Evolutionary conservation across 2,888 invertebrate genomes (phyloP), one percentile per base, ranked within the genome.

Genomic region (Mythimna pallens): DNA sequence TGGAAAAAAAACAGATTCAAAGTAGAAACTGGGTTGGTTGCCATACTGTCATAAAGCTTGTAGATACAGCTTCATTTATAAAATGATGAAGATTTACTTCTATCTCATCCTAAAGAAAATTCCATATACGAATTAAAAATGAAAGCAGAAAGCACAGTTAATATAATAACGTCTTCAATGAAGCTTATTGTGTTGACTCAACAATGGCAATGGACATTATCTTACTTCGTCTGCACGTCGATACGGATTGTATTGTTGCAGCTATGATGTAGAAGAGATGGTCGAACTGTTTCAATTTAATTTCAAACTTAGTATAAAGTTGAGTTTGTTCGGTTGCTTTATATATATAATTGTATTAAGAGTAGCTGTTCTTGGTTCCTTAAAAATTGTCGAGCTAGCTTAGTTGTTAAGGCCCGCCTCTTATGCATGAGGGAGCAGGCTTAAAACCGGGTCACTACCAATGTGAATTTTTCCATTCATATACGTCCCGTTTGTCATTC

Each of bases 221-320:
- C 79, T 74, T 10, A 12, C 17, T 30, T 34, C 17, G 59, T 17
- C 57, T 54, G 47, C 43, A 54, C 55, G 66, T 82, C 68, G 68
- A 82, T 82, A 68, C 9, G 2, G 65, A 78, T 78, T 65, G 55
- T 68, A 43, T 80, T 82, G 73, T 80, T 69, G 82, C 68, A 79
- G 10, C 40, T 8, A 40, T 58, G 52, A 57, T 36, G 52, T 71
- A 43, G 65, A 52, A 0, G 36, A 63, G 55, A 70, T 43, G 40
- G 57, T 17, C 55, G 22, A 59, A 71, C 65, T 25, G 47, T 65
- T 78, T 22, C 25, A 69, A 70, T 78, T 59, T 63, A 73, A 65
- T 52, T 72, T 73, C 22, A 14, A 75, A 80, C 55, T 73, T 57
- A 34, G 34, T 76, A 30, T 10, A 12, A 40, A 47, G 47, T 68